Conservation (phyloP, 2,113 vertebrate genomes). For the Mastomys coucha region DNA sequence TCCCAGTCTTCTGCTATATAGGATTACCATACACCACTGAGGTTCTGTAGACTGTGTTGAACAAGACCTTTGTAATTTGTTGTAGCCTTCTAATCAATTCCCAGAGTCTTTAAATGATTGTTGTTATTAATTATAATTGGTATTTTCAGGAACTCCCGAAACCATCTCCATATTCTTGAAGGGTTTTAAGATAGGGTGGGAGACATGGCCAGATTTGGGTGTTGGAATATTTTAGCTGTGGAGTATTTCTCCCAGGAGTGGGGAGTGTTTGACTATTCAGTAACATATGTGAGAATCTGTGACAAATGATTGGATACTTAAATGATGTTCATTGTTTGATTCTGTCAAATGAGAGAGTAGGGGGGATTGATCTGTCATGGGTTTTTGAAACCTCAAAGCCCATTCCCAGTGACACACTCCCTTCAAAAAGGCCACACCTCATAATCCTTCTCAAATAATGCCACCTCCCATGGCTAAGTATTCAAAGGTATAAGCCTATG, state of each 20-base stretch:
- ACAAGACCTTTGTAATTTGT: constrained; percentile 20
- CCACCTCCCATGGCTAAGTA: background rate
- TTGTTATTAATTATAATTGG: constrained; percentile 1
- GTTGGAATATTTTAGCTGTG: constrained; percentile 15
- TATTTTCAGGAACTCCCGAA: background rate
- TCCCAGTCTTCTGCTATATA: background rate
- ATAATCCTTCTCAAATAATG: background rate
- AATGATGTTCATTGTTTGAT: background rate
- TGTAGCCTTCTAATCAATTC: constrained; percentile 19
- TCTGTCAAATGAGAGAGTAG: background rate
- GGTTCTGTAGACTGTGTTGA: background rate
- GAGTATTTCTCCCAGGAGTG: background rate
- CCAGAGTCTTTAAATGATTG: constrained; percentile 6
- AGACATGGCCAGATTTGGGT: background rate
- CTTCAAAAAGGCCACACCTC: background rate
- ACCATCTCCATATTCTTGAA: background rate
- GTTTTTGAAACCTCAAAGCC: background rate
- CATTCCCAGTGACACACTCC: background rate
- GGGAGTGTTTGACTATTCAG: background rate
- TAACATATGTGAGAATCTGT: background rate
- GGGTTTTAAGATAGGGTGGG: background rate
- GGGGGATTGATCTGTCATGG: background rate
- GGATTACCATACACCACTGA: background rate
- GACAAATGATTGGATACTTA: background rate
- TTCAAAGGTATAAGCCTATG: background rate